Evolutionary conservation across 1,140 invertebrate genomes (phyloP).

Genomic region (Myzus persicae): DNA sequence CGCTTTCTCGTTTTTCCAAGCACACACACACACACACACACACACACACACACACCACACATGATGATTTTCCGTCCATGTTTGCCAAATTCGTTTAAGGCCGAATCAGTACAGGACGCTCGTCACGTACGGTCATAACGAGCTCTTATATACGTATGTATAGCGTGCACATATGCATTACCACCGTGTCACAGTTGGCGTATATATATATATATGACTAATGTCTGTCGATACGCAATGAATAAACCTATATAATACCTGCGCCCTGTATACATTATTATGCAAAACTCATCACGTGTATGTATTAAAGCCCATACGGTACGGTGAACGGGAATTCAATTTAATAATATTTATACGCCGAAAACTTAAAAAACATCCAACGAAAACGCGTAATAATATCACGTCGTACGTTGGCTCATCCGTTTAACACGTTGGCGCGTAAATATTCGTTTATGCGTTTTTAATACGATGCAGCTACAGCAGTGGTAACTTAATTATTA

Average conservation of each 20-base stretch:
- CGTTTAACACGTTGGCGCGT: background rate
- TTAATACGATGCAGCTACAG: background rate
- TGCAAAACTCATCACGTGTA: background rate
- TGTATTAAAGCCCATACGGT: background rate
- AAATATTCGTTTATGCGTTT: constrained; percentile 8
- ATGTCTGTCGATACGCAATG: background rate
- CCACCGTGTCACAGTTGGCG: background rate
- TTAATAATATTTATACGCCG: constrained; percentile 2
- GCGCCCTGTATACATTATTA: background rate
- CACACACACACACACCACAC: too few relatives aligned
- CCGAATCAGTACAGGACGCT: background rate
- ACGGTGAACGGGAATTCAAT: background rate
- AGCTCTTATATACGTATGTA: background rate
- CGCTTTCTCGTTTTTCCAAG: background rate
- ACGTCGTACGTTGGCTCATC: background rate
- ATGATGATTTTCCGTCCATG: too few relatives aligned
- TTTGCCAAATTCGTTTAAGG: background rate
- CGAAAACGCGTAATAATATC: background rate
- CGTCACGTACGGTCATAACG: constrained; percentile 5
- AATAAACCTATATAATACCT: background rate
- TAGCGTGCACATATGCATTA: background rate
- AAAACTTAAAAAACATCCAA: background rate
- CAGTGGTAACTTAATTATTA: background rate
- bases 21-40: too few relatives aligned
- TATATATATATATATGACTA: too few relatives aligned